A percentile compares a stretch with the other conserved stretches of the same genome.
phyloP scores from a whole-genome alignment of 2,113 vertebrate species.

The Actinemys pallida region DNA sequence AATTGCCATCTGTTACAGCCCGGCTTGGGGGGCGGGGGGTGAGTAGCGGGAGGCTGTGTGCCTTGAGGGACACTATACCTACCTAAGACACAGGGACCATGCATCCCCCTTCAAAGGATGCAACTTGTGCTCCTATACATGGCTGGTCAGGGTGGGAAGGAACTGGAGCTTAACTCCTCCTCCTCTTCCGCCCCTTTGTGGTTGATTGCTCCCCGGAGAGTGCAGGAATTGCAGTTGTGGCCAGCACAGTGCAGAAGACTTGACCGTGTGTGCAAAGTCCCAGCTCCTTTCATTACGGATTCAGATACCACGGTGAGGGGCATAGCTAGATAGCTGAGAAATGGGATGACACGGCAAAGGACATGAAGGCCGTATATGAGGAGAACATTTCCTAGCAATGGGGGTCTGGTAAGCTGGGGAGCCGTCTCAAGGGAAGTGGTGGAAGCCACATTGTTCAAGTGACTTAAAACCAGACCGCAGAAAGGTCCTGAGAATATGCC shows the following conservation, averaged over 20 bases:
- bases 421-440: not conserved
- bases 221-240: not conserved
- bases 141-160: not conserved
- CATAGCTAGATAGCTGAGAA: not conserved
- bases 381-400: not conserved
- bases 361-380: not conserved
- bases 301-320: not conserved
- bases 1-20: not conserved
- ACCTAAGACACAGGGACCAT: not conserved
- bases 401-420: not conserved
- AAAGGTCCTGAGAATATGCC: accelerated
- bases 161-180: slow-evolving; percentile 2
- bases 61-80: not conserved
- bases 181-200: not conserved
- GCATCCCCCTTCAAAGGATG: not conserved
- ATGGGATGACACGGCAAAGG: not conserved
- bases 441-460: not conserved
- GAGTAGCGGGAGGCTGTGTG: not conserved
- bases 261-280: not conserved
- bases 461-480: not conserved
- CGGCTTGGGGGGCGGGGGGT: not conserved
- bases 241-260: not conserved
- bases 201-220: not conserved
- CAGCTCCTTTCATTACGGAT: not conserved
- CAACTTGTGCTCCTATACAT: not conserved